Evolutionary conservation across 1,140 invertebrate genomes (phyloP), one percentile per base, ranked within the genome.

Genomic region (Drosophila hydei): DNA sequence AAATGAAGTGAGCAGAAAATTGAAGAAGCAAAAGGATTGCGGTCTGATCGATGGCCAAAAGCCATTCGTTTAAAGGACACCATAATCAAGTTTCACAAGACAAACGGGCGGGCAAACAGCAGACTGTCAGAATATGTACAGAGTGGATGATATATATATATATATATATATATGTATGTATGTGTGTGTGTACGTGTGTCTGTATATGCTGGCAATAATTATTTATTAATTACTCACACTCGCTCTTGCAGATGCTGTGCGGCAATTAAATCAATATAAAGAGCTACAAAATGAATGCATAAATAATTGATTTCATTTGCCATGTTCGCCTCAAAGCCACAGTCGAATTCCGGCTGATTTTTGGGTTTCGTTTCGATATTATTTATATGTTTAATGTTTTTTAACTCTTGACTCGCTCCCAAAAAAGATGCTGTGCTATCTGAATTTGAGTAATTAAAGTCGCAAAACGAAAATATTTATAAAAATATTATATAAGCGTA

Each of bases 251-350:
- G 58, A 67, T 67, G 68, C 56, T 72, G 61, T 42, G 63, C 56
- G 63, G 59, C 78, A 74, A 77, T 80, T 80, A 74, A 81, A 74
- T 80, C 73, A 79, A 80, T 80, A 80, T 65, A 74, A 61, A 80
- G 61, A 65, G 63, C 76, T 67, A 60, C 75, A 71, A 79, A 84
- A 84, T 79, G 72, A 76, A 84, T 76, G 79, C 79, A 79, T 84
- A 75, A 79, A 83, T 84, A 83, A 83, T 84, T 84, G 72, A 84
- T 83, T 84, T 79, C 72, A 83, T 79, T 75, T 84, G n/a, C 65
- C 67, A 75, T 72, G 62, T 75, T 79, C 58, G 52, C 58, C 68
- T 63, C 70, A 78, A 72, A 59, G 30, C 38, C 38, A 38, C n/a
- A 30, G 16, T 21, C 12, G 18, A 45, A 16, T 25, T 14, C n/a